Base-by-base conservation (phyloP, 2,113 vertebrate species). In the Paradoxurus hermaphroditus region DNA sequence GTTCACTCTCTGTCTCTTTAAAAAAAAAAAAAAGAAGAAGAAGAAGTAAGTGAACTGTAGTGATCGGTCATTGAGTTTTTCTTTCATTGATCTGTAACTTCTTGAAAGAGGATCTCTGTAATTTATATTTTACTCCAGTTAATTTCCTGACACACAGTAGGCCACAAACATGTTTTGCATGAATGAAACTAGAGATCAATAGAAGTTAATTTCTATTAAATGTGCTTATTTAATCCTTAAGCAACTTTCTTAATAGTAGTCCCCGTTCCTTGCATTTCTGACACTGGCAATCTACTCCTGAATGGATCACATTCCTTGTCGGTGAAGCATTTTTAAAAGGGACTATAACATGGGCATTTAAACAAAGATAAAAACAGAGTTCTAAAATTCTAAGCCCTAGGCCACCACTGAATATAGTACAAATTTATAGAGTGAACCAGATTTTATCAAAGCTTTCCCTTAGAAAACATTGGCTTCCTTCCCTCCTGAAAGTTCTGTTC, bases 291-390 rank as follows among this genome's bases (percentile, higher is more conserved):
- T 94, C 73, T 68, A 34, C 39, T 79, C 84, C 51, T 91, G 59
- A 96, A 90, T 63, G 31, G 78, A 70, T 91, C 27, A 16, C 44
- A 86, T 53, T 87, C 46, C 18, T 77, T 94, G 63, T 75, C 7
- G 46, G 68, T 15, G 77, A 91, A 73, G 12, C n/a, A 73, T 51
- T 91, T 97, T 94, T 75, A 81, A 94, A 82, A 5, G 49, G 31
- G 7, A 88, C 34, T 95, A 53, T 91, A 78, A 79, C 79, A 95
- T 93, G 88, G 75, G 7, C 90, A 93, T 95, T 96, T 97, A 96
- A 98, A 75, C 95, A 96, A 97, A 97, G 82, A 96, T 91, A 90
- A 97, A 97, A 84, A 86, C 59, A 91, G 68, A 95, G 53, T 81
- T 97, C 78, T 94, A 85, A 97, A 96, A 93, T 77, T 49, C 72